Base-by-base conservation (phyloP, 2,888 invertebrate genomes). In the Parasteatoda lunata region DNA sequence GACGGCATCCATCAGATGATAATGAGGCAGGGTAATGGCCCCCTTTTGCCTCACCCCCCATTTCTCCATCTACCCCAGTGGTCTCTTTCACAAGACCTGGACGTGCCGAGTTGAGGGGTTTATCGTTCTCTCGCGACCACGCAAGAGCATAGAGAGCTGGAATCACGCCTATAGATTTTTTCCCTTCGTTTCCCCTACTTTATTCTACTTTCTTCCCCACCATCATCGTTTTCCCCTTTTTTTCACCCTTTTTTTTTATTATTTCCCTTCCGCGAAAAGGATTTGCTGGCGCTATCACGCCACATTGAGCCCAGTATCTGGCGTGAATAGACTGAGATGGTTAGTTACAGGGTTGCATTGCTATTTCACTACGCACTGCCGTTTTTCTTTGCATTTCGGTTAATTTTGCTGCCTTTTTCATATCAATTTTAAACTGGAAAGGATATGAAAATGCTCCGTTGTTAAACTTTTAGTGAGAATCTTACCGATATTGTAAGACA, bases 1-100 rank as follows among this genome's bases (percentile, higher is more conserved):
- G 81, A 77, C 77, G 77, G 86, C 86, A 87, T 81, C 81, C 86
- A 86, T 86, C 86, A 86, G 86, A 81, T 81, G 86, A 82, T 87
- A 87, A 87, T 87, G 86, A 86, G 86, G 86, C 86, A 86, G 81
- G 86, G 86, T 86, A 86, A 86, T 86, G 86, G 81, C 86, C 81
- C 81, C 81, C 77, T 70, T 69, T 64, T 48, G 13, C 73, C 52
- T 69, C 69, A 77, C 59, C 81, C 86, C 72, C 48, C 49, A 49
- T 59, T 47, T 66, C 81, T 51, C 77, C 72, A 80, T 71, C 47
- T 15, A 9, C 66, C 13, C 30, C 78, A 78, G 78, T 78, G 78
- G 77, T 77, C 77, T 83, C 77, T 76, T 69, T 83, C 85, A 85
- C 79, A 80, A 80, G 85, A 86, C 85, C 85, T 80, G 76, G 80